A percentile compares a stretch with the other conserved stretches of the same genome.
Conservation (phyloP, 2,797 vertebrate species). For the Liasis olivaceus region DNA sequence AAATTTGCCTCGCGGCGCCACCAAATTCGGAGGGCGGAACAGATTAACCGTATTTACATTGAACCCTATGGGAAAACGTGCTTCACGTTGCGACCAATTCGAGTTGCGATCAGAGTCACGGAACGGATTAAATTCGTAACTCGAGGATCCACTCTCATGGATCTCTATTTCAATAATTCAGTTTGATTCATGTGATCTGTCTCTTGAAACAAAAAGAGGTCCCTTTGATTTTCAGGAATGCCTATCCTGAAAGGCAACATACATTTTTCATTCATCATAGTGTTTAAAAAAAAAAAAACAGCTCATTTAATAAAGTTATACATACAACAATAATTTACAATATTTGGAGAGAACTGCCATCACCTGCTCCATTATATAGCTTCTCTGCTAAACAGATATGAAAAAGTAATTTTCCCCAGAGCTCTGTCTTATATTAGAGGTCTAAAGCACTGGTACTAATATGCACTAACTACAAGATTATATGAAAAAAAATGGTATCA, state of each 20-base stretch:
- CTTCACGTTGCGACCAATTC: too few relatives aligned
- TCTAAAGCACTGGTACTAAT: slow-evolving; percentile 34
- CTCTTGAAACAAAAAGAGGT: background rate
- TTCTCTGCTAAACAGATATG: slow-evolving; percentile 36
- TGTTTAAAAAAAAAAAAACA: background rate
- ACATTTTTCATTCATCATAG: background rate
- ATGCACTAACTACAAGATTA: slow-evolving; percentile 40
- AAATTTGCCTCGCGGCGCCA: too few relatives aligned
- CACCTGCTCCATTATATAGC: background rate
- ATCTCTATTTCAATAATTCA: background rate
- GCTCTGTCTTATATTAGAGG: slow-evolving; percentile 44
- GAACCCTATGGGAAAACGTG: too few relatives aligned
- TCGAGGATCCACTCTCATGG: too few relatives aligned
- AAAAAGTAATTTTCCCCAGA: slow-evolving; percentile 39
- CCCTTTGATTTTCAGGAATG: background rate
- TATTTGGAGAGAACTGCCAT: background rate
- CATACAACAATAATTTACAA: background rate
- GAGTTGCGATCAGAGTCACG: too few relatives aligned
- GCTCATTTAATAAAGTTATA: background rate
- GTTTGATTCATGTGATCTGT: background rate
- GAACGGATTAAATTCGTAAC: too few relatives aligned
- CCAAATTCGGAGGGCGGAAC: too few relatives aligned
- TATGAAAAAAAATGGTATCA: slow-evolving; percentile 34
- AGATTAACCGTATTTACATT: too few relatives aligned
- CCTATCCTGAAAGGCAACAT: background rate